Conservation (phyloP, 1,140 invertebrate species). For the Eufriesea mexicana region DNA sequence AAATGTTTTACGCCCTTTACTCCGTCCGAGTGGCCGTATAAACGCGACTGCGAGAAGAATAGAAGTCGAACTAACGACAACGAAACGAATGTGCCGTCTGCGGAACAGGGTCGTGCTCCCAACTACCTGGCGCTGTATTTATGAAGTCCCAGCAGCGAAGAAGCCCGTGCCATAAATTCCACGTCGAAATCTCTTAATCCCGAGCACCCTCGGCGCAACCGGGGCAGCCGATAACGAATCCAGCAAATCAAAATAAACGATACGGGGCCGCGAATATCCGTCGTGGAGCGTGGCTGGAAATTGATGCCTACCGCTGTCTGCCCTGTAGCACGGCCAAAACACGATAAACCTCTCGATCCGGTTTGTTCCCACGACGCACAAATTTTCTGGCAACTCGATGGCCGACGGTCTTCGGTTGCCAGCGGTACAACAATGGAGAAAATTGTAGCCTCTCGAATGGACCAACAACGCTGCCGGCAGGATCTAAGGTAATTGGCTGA, state of each 20-base stretch:
- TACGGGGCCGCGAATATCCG: slow-evolving; percentile 14
- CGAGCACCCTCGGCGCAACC: slow-evolving; percentile 4
- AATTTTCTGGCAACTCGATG: not conserved
- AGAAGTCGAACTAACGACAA: not conserved
- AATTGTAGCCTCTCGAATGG: slow-evolving; percentile 42
- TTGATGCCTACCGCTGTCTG: slow-evolving; percentile 18
- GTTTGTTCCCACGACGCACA: too few species aligned
- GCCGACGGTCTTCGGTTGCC: not conserved
- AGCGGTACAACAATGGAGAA: slow-evolving; percentile 15
- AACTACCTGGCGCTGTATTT: slow-evolving; percentile 2
- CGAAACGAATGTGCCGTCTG: not conserved
- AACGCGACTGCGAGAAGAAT: not conserved
- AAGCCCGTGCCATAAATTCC: slow-evolving; percentile 34
- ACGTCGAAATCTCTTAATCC: slow-evolving; percentile 46
- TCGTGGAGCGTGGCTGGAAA: slow-evolving; percentile 15
- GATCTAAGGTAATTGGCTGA: slow-evolving; percentile 50
- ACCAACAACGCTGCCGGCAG: slow-evolving; percentile 3
- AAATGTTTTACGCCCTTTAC: not conserved
- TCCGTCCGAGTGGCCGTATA: not conserved
- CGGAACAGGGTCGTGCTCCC: not conserved
- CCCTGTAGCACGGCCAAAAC: not conserved
- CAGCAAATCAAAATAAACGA: slow-evolving; percentile 51
- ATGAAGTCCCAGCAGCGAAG: slow-evolving; percentile 42
- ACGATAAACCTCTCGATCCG: slow-evolving; percentile 8
- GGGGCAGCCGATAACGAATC: slow-evolving; percentile 26